A percentile compares a stretch with the other conserved stretches of the same genome.
phyloP scores from a whole-genome alignment of 2,113 vertebrate genomes.

The Brevimyrus niger region DNA sequence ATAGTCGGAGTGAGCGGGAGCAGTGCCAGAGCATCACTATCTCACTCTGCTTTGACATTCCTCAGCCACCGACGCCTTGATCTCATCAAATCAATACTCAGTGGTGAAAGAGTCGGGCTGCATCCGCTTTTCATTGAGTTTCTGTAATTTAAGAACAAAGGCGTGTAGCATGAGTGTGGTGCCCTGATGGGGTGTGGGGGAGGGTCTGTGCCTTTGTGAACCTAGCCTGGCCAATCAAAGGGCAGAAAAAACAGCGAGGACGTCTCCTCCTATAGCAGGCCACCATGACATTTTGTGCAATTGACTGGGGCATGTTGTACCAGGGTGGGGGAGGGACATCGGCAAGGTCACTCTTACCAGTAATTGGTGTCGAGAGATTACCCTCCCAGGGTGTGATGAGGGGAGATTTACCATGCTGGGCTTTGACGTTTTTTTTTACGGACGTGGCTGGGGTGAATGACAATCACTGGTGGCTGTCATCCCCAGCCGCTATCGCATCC shows the following conservation, averaged over 20 bases:
- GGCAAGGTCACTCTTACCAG: background rate
- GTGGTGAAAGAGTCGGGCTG: background rate
- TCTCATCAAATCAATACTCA: conserved; percentile 2
- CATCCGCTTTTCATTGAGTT: background rate
- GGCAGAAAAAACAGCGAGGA: background rate
- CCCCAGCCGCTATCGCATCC: background rate
- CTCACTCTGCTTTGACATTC: background rate
- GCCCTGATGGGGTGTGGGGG: background rate
- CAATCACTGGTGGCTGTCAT: background rate
- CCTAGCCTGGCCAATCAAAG: background rate
- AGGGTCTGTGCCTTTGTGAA: background rate
- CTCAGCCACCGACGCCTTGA: background rate
- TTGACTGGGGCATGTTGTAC: background rate
- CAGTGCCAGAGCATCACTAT: background rate
- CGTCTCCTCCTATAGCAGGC: background rate
- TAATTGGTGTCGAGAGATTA: conserved; percentile 4
- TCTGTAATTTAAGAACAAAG: conserved; percentile 10
- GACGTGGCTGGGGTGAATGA: background rate
- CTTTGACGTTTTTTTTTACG: background rate
- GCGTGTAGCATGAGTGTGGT: background rate
- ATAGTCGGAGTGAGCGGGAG: background rate
- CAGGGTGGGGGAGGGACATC: background rate
- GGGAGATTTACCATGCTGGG: background rate
- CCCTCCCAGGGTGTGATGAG: background rate
- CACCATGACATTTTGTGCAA: background rate